Base-by-base conservation (phyloP, 2,888 invertebrate genomes). In the Eutolmus rufibarbis region DNA sequence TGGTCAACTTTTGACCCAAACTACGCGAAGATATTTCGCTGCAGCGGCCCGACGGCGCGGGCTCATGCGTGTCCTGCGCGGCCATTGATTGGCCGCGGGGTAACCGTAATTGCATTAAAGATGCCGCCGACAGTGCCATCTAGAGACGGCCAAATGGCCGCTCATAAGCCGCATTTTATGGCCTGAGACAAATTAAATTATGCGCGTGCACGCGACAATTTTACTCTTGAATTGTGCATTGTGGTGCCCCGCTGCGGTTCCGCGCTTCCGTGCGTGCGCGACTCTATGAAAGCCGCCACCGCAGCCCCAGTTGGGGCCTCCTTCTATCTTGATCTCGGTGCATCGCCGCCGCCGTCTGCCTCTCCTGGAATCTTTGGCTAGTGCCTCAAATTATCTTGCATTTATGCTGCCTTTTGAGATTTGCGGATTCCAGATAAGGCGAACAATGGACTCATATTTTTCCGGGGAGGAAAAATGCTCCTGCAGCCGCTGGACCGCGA, bases 121-220 rank as follows among this genome's bases (percentile, higher is more conserved):
- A 84, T 74, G 85, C 85, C 74, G 46, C 8, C 74, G 4, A 16
- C 43, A 85, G 74, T 31, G 85, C 85, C 85, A 85, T 85, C 85
- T 85, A 74, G 16, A 40, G 74, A 56, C 46, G 43, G 14, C 74
- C 28, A 74, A 85, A 85, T 85, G 43, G 74, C 28, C 43, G 57
- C 74, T 28, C 43, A 85, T 74, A 74, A 74, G 28, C n/a, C 9
- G 19, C 74, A 74, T 57, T 28, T 85, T 85, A 85, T 51, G 46
- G 74, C 31, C 23, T 85, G 85, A 46, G 85, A 85, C 74, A 85
- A 74, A 85, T 85, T 85, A 85, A 85, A 85, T 85, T 85, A 85
- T 85, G 85, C 85, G 85, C 85, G 85, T 85, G 85, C 85, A 40
- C 74, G 46, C 51, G 85, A 85, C 51, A 74, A 85, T 85, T 85